Percentiles rank a stretch among this genome's conserved stretches.
Evolutionary conservation across 2,113 vertebrate genomes (phyloP).

Genomic region (Eptesicus fuscus): DNA sequence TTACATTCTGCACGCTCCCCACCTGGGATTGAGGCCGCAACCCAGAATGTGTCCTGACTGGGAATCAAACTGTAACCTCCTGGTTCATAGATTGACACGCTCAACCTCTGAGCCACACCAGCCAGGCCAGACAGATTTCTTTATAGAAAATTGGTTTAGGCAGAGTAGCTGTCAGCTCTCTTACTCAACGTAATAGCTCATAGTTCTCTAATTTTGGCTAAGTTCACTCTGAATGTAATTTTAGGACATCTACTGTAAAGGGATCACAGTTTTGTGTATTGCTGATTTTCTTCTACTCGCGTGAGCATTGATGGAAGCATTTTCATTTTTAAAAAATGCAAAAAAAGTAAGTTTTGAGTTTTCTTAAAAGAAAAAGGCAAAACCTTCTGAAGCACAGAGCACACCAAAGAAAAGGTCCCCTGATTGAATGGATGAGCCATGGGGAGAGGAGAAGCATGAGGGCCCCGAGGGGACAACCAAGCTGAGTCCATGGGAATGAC

Average conservation of each 20-base stretch:
- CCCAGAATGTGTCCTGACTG: too few relatives aligned
- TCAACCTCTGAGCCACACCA: too few relatives aligned
- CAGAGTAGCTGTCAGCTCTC: not conserved
- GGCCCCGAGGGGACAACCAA: fast-evolving
- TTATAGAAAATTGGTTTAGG: not conserved
- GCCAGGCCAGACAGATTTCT: not conserved
- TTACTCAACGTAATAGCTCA: not conserved
- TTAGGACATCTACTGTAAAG: not conserved
- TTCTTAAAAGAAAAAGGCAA: not conserved
- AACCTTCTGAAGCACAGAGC: not conserved
- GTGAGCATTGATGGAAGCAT: not conserved
- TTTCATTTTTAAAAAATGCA: not conserved
- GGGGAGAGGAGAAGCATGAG: not conserved
- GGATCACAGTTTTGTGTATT: not conserved
- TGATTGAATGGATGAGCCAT: fast-evolving
- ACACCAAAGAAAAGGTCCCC: not conserved
- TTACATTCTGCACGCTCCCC: too few relatives aligned
- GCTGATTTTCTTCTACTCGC: not conserved
- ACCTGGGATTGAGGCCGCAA: too few relatives aligned
- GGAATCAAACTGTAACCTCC: too few relatives aligned
- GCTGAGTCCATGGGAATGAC: fast-evolving
- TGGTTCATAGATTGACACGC: too few relatives aligned
- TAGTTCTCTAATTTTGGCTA: not conserved
- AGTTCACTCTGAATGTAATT: not conserved
- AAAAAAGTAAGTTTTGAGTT: not conserved